Conservation (phyloP, 2,888 invertebrate species). For the Yponomeuta malinellus region DNA sequence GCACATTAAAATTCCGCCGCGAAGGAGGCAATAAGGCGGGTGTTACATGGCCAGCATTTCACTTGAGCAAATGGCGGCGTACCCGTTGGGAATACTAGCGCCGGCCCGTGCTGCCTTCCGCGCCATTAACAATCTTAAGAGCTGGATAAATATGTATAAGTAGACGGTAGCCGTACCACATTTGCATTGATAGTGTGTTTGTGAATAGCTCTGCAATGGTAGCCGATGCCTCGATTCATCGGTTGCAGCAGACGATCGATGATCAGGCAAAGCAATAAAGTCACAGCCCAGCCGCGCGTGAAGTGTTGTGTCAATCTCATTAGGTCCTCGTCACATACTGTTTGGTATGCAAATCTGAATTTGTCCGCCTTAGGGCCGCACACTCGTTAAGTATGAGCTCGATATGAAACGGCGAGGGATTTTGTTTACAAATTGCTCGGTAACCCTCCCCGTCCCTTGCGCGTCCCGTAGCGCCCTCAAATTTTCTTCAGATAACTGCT, state of each 20-base stretch:
- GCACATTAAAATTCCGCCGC: constrained; percentile 47
- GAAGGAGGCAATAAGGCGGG: constrained; percentile 51
- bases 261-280: background rate
- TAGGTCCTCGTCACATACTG: background rate
- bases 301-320: background rate
- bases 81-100: constrained; percentile 32
- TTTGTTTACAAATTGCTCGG: constrained; percentile 69
- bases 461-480: constrained; percentile 46
- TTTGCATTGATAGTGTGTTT: background rate
- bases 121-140: background rate
- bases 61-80: constrained; percentile 46
- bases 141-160: constrained; percentile 2
- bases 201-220: background rate
- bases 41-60: constrained; percentile 49
- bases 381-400: constrained; percentile 38
- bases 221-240: background rate
- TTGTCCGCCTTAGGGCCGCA: constrained; percentile 27
- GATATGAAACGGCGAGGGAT: constrained; percentile 60
- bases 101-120: background rate
- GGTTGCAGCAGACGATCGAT: background rate
- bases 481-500: constrained; percentile 28
- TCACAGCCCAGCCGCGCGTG: background rate
- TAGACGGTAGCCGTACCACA: background rate
- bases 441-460: background rate
- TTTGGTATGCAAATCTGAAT: constrained; percentile 10